These are phyloP conservation scores for Caenorhabditis wallacei DNA, from an alignment of 2,888 invertebrate species.

Conservation along the genomic window DNA sequence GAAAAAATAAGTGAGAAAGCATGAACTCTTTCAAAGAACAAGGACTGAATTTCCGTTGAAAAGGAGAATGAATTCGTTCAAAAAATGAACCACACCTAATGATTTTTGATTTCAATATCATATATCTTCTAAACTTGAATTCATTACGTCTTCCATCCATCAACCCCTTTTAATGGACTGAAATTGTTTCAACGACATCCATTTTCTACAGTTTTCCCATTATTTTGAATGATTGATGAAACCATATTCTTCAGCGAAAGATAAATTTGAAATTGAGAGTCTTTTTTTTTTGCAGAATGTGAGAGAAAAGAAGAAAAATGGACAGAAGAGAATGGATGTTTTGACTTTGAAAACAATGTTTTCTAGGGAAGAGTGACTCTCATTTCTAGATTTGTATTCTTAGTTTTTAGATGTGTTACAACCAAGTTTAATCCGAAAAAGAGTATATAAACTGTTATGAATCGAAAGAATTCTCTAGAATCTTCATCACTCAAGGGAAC, in stretches of 20 bases:
- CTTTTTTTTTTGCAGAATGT: too few species aligned
- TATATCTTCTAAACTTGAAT: background rate
- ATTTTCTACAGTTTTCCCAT: constrained; percentile 14
- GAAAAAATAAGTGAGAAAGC: background rate
- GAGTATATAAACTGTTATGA: too few species aligned
- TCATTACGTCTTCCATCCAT: constrained; percentile 7
- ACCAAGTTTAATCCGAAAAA: too few species aligned
- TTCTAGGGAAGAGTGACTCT: too few species aligned
- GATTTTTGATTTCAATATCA: background rate
- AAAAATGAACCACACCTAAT: constrained; percentile 3
- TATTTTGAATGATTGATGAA: constrained; percentile 8
- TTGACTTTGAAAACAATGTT: too few species aligned
- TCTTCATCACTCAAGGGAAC: too few species aligned
- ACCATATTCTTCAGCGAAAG: background rate
- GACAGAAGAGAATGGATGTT: too few species aligned
- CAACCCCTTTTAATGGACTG: constrained; percentile 8
- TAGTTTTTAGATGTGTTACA: too few species aligned
- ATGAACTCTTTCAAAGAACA: background rate
- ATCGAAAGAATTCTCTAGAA: too few species aligned
- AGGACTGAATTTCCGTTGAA: background rate
- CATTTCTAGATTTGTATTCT: too few species aligned
- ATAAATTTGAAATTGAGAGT: background rate
- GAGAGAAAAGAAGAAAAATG: too few species aligned
- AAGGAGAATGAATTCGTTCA: background rate
- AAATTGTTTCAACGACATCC: constrained; percentile 38